Base-by-base conservation (phyloP, 2,797 vertebrate genomes). In the Gymnothorax javanicus region DNA sequence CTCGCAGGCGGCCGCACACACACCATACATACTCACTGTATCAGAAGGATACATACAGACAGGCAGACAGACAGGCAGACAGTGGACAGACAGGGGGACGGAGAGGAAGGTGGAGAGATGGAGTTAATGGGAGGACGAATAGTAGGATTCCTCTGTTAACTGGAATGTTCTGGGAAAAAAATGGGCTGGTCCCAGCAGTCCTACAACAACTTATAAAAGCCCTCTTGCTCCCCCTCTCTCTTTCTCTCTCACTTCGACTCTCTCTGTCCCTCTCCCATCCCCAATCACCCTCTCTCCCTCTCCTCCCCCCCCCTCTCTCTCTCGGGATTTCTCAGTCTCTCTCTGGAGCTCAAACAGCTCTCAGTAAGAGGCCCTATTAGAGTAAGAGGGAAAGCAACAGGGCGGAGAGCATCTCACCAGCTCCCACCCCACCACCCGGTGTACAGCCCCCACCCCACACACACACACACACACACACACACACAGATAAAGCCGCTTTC, bases 151-250 rank as follows among this genome's bases (percentile, higher is more conserved):
- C 75, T 73, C 27, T 71, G 25, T 59, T 81, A 81, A 87, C 60
- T 87, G 86, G 56, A 87, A 83, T 84, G 86, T 27, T 87, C 84
- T 50, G 33, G 33, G 57, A 50, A 54, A 75, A 77, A 52, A 57
- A 77, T 73, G 43, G 25, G 84, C n/a, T n/a, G 58, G 50, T 25
- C 59, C 64, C 88, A 43, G 83, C 59, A 69, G 60, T 83, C 71
- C 71, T 73, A 57, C 25, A 86, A 86, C 79, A 54, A 62, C 64
- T 86, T 52, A 43, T 67, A 64, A 52, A 75, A 58, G 6, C 20
- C 2, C 17, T 25, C 83, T 59, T 58, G 79, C 83, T 25, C 54
- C 5, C 23, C 12, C 67, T 57, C 64, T 87, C 82, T 20, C 43
- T 5, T 11, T 17, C 81, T 56, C 64, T 87, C 82, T 20, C 43